A percentile compares a stretch with the other conserved stretches of the same genome.
phyloP scores from a whole-genome alignment of 2,888 invertebrate genomes.

The Plutella xylostella region DNA sequence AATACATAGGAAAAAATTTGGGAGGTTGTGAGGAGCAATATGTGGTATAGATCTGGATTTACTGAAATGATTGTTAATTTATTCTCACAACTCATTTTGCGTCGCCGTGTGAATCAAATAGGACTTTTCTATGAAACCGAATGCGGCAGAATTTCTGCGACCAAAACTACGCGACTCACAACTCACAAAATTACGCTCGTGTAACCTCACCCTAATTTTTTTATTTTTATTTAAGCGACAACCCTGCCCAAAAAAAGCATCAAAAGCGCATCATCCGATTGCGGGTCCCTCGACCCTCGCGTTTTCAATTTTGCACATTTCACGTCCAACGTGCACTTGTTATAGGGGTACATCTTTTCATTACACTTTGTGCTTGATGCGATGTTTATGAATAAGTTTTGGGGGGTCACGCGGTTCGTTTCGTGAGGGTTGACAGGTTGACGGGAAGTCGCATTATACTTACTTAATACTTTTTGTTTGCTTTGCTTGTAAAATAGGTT shows the following conservation, averaged over 20 bases:
- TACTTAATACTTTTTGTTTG: background rate
- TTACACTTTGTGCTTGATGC: constrained; percentile 5
- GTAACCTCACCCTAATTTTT: too few species aligned
- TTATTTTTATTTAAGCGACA: too few species aligned
- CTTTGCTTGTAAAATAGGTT: background rate
- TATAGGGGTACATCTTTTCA: background rate
- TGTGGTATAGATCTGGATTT: background rate
- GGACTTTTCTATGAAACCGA: too few species aligned
- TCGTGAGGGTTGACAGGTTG: background rate
- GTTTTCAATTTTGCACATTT: constrained; percentile 26
- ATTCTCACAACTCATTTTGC: background rate
- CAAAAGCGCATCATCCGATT: constrained; percentile 57
- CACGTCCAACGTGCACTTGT: constrained; percentile 19
- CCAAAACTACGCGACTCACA: constrained; percentile 16
- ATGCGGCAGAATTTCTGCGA: background rate
- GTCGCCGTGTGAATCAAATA: too few species aligned
- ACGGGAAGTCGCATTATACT: background rate
- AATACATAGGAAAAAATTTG: background rate
- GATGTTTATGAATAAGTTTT: constrained; percentile 4
- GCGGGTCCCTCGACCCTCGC: constrained; percentile 30
- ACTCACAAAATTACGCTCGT: too few species aligned
- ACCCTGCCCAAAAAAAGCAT: constrained; percentile 25
- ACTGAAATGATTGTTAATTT: background rate
- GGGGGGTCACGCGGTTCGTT: background rate
- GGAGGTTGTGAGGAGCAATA: background rate